Evolutionary conservation across 92 coral and sea anemone species (phyloP), one percentile per base, ranked within the genome.

Genomic region (Palythoa grandis): DNA sequence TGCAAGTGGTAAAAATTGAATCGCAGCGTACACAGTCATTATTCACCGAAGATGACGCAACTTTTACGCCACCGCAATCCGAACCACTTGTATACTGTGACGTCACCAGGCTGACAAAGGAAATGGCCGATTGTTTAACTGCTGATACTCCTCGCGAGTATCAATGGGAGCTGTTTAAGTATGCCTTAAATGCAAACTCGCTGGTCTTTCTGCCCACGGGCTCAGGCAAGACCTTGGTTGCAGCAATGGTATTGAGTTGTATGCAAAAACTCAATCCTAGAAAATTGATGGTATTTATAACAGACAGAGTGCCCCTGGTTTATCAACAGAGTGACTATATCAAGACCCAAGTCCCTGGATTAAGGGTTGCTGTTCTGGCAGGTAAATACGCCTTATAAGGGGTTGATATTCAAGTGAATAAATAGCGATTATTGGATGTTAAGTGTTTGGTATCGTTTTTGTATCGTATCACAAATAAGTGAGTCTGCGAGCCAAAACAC

Each of bases 161-260:
- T 82, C 99, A 97, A 74, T 70, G 38, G 47, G 93, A 92, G 68
- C 72, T 97, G 76, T 97, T 97, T 86, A 38, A 74, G 11, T 50
- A 89, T 38, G 96, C 98, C 70, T 84, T 97, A 92, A 73, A 60
- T 17, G 91, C 94, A 8, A 97, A 97, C 76, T 90, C 98, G 17
- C 89, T 97, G 89, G 92, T 95, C 14, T 97, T 87, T 69, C 89
- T 97, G 70, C 98, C 99, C 56, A 97, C 99, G 74, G 99, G 99
- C 29, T 97, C 98, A 20, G 98, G 99, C 0, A 97, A 97, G 79
- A 97, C 99, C 10, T 63, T 97, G 66, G 82, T 95, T 8, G 99
- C 99, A 1, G 99, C 98, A 1, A 95, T 97, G 99, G 92, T 89
- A 11, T 70, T 95, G 13, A 94, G 97, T 70, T 97, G 99, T 84